Base-by-base conservation (phyloP, 1,140 invertebrate genomes). In the Homarus americanus region DNA sequence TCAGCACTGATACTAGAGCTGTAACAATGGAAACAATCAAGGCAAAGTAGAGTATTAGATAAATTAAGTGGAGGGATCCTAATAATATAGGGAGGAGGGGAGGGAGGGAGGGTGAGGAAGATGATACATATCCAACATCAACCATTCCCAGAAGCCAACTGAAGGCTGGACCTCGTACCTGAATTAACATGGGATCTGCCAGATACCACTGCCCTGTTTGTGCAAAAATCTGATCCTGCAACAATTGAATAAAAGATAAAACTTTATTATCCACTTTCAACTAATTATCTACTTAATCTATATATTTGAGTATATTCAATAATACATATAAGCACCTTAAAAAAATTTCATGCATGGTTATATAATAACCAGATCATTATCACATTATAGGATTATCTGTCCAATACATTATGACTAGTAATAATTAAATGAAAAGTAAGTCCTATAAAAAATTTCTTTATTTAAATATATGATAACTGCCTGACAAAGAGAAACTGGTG, bases 191-290 rank as follows among this genome's bases (percentile, higher is more conserved):
- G 83, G 83, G 83, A 85, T 85, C 83, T 85, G 83, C 83, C 83
- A 85, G 83, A 85, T 85, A 85, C 83, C 83, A 85, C 58, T 85
- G 83, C 83, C 83, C 83, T 85, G 83, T 44, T 75, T 85, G 83
- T 85, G 83, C 69, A 85, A 85, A 49, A 73, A 85, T 75, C 83
- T 85, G 83, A 85, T 85, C 83, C 83, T 85, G 83, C 73, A 85
- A 85, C 69, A 85, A 73, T 76, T 49, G 41, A 85, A 85, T 73
- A 73, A 44, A 85, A 85, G 72, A 85, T 32, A 85, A 73, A 85
- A 20, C 36, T 85, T 44, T 73, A 73, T 85, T 85, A 85, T 69
- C 32, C 73, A 76, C 83, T 44, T 85, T 69, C 44, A 66, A 28
- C 28, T 66, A 66, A 66, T 9, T 4, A 66, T 66, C 63, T 66